Conservation (phyloP, 1,140 invertebrate species). For the Papilio dardanus region DNA sequence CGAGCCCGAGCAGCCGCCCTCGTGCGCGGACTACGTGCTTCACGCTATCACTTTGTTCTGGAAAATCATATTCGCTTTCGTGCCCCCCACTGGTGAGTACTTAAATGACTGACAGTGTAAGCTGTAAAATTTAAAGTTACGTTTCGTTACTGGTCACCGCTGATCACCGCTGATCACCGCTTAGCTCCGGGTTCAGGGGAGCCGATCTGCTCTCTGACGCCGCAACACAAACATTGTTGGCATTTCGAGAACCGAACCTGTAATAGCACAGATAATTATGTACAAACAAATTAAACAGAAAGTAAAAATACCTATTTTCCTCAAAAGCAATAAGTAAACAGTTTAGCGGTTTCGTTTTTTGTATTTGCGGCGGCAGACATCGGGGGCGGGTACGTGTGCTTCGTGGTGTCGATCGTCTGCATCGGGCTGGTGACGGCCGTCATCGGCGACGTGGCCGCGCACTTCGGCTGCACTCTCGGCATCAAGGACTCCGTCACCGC, state of each 20-base stretch:
- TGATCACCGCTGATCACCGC: too few species aligned
- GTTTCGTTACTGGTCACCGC: too few species aligned
- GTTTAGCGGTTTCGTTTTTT: neutral
- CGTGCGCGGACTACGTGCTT: constrained; percentile 96
- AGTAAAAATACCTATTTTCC: too few species aligned
- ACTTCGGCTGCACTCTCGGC: constrained; percentile 98
- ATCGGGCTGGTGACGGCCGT: constrained; percentile 97
- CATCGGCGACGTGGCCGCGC: constrained; percentile 97
- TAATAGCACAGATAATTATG: too few species aligned
- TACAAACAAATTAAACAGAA: too few species aligned
- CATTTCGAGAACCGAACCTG: too few species aligned
- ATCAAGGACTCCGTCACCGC: constrained; percentile 98
- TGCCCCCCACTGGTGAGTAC: constrained; percentile 96
- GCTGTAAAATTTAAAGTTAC: too few species aligned
- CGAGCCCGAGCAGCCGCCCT: constrained; percentile 89
- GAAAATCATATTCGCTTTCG: constrained; percentile 98
- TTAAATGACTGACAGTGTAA: too few species aligned
- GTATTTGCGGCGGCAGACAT: constrained; percentile 57
- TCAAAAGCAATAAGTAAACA: too few species aligned
- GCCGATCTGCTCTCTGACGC: too few species aligned
- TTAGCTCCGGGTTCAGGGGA: too few species aligned
- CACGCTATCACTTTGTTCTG: constrained; percentile 98
- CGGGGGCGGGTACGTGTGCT: constrained; percentile 95
- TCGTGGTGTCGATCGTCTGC: constrained; percentile 94
- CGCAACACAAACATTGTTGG: too few species aligned